Evolutionary conservation across 2,113 vertebrate species (phyloP).

Genomic region (Scalopus aquaticus): DNA sequence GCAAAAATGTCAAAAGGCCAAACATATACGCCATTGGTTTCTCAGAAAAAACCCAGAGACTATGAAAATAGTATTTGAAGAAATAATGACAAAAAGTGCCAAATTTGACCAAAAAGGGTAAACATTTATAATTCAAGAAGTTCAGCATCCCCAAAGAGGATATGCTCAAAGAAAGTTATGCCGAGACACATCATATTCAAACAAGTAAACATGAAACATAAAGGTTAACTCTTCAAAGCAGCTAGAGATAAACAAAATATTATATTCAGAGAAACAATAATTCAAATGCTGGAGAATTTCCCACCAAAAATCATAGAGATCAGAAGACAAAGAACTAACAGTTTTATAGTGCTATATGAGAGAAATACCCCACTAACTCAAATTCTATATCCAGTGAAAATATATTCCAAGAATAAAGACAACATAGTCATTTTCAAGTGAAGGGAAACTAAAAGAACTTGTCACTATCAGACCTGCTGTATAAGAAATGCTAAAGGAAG

Average conservation of each 20-base stretch:
- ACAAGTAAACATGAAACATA: neutral
- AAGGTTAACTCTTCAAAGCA: conserved; percentile 13
- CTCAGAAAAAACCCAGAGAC: neutral
- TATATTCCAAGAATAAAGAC: too few species aligned
- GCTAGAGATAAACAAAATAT: conserved; percentile 22
- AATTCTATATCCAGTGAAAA: too few species aligned
- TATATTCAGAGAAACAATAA: neutral
- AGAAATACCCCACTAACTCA: too few species aligned
- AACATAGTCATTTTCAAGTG: too few species aligned
- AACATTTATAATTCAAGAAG: neutral
- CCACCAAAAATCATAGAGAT: neutral
- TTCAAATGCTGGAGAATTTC: neutral
- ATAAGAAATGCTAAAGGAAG: too few species aligned
- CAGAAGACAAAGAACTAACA: neutral
- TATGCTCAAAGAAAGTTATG: neutral
- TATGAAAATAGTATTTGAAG: neutral
- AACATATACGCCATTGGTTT: neutral
- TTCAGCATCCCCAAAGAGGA: neutral
- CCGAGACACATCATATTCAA: neutral
- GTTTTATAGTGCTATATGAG: too few species aligned
- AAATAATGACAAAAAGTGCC: conserved; percentile 6
- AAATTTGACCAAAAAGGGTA: neutral
- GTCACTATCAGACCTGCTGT: too few species aligned
- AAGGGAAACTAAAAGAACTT: too few species aligned
- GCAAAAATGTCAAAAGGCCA: neutral